A percentile compares a stretch with the other conserved stretches of the same genome.
Conservation (phyloP, 2,797 vertebrate species). For the Otolemur crassicaudatus region DNA sequence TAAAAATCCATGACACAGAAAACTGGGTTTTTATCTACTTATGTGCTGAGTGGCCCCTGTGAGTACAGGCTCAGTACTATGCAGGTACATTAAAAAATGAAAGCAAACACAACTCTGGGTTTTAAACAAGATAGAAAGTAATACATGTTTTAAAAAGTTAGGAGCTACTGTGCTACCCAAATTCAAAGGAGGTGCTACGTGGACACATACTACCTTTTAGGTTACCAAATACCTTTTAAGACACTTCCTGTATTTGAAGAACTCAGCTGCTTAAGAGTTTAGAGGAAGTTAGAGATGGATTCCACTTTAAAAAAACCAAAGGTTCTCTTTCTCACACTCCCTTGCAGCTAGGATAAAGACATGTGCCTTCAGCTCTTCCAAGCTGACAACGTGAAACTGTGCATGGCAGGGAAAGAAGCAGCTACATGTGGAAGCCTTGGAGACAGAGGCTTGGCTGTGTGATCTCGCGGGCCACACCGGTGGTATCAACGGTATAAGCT, state of each 20-base stretch:
- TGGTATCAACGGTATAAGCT: background rate
- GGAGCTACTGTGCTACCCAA: background rate
- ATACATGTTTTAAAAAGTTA: background rate
- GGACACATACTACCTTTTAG: background rate
- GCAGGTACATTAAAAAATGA: background rate
- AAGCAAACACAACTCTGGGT: background rate
- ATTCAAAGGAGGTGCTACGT: background rate
- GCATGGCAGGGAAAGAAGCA: background rate
- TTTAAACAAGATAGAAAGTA: background rate
- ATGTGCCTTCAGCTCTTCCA: background rate
- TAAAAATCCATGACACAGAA: background rate
- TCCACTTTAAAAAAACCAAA: background rate
- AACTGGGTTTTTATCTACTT: background rate
- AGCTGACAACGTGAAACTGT: background rate
- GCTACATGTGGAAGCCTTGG: too few relatives aligned
- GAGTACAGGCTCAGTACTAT: background rate
- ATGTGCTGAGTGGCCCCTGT: background rate
- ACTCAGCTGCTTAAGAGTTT: background rate
- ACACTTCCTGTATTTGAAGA: background rate
- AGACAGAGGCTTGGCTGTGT: background rate
- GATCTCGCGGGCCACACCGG: background rate
- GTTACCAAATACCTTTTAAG: background rate
- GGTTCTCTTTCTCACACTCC: background rate
- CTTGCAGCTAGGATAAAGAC: background rate
- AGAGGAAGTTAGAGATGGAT: background rate